Conservation (phyloP, 2,797 vertebrate genomes). For the Danionella dracula region DNA sequence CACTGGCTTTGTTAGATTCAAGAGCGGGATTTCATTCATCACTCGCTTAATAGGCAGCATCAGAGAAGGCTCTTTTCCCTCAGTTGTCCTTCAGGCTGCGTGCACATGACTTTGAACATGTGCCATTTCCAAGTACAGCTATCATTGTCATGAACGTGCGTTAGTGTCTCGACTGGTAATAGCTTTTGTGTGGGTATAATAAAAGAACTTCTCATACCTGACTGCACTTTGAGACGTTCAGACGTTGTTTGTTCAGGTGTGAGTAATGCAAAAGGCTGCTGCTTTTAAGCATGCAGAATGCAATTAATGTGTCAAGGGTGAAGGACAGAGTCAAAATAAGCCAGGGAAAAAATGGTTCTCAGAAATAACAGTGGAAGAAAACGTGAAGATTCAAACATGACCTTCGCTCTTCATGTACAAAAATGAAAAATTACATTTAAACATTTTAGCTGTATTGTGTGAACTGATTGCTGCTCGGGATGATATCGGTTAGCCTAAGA, state of each 20-base stretch:
- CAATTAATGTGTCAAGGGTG: constrained; percentile 10
- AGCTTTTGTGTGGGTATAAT: constrained; percentile 7
- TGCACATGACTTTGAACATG: constrained; percentile 66
- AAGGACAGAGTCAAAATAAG: constrained; percentile 26
- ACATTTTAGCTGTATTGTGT: neutral
- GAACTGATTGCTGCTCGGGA: neutral
- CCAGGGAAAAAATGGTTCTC: neutral
- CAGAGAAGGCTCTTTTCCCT: constrained; percentile 65
- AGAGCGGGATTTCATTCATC: constrained; percentile 73
- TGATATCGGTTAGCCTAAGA: neutral
- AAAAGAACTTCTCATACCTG: constrained; percentile 22
- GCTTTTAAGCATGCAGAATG: constrained; percentile 1
- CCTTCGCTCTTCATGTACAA: neutral
- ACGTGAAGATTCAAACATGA: neutral
- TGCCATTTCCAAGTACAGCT: constrained; percentile 44
- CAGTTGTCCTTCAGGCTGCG: constrained; percentile 70
- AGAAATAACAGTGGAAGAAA: neutral
- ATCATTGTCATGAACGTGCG: constrained; percentile 14
- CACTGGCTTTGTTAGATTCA: constrained; percentile 68
- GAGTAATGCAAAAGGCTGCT: constrained; percentile 2
- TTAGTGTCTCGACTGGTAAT: neutral
- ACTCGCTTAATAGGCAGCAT: constrained; percentile 63
- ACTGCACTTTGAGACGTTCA: constrained; percentile 5
- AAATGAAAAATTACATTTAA: too few relatives aligned
- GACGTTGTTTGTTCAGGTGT: constrained; percentile 6